Conservation (phyloP, 2,797 vertebrate species). For the Microcaecilia unicolor region DNA sequence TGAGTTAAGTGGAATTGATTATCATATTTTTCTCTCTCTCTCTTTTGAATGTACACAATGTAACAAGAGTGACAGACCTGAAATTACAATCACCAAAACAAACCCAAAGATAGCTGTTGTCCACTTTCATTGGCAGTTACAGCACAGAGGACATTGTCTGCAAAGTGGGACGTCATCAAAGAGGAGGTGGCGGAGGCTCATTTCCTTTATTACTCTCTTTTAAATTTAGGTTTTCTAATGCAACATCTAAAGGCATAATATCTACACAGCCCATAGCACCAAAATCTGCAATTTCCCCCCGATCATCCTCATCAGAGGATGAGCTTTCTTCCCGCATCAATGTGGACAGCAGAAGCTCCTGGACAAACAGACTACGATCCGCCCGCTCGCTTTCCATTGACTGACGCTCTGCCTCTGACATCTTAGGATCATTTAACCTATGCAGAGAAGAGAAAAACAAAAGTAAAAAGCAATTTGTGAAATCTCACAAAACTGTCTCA, state of each 20-base stretch:
- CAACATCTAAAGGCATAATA: constrained; percentile 99
- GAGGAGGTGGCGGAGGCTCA: constrained; percentile 97
- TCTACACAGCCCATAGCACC: constrained; percentile 98
- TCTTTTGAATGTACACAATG: constrained; percentile 93
- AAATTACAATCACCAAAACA: constrained; percentile 96
- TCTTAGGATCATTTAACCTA: constrained; percentile 96
- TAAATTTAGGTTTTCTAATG: constrained; percentile 96
- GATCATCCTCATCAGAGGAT: constrained; percentile 93
- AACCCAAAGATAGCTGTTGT: constrained; percentile 72
- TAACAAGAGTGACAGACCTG: constrained; percentile 98
- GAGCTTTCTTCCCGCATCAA: constrained; percentile 93
- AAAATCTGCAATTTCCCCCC: constrained; percentile 91
- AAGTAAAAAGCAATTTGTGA: no score
- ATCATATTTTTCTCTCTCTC: constrained; percentile 86
- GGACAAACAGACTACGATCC: constrained; percentile 92
- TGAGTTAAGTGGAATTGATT: constrained; percentile 96
- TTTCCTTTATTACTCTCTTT: constrained; percentile 90
- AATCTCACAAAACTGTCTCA: no score
- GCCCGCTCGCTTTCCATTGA: constrained; percentile 84
- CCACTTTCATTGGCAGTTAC: constrained; percentile 97
- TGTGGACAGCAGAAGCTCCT: constrained; percentile 93
- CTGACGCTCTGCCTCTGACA: constrained; percentile 93
- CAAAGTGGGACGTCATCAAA: constrained; percentile 94
- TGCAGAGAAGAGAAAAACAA: constrained; percentile 2
- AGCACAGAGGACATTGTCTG: constrained; percentile 98